phyloP scores from a whole-genome alignment of 2,113 vertebrate genomes.

The Grantiella picta region DNA sequence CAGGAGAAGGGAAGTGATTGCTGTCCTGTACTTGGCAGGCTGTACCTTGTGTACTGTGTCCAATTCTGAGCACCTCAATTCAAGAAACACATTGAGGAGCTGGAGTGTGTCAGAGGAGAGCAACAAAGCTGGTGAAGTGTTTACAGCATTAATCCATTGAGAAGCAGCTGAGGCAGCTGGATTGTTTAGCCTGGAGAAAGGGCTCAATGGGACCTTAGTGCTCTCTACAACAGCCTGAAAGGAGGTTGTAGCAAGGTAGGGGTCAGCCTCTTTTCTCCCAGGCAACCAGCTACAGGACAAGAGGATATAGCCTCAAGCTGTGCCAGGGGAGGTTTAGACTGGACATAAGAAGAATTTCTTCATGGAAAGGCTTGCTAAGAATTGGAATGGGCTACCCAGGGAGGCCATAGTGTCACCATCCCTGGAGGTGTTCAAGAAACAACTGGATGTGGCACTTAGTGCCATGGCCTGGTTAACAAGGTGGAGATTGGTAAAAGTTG shows the following conservation, averaged over 20 bases:
- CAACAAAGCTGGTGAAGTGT: neutral
- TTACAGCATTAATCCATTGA: neutral
- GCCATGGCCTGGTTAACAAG: neutral
- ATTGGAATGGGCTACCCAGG: neutral
- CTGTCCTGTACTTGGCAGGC: neutral
- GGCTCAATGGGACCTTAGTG: no score
- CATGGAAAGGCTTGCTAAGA: neutral
- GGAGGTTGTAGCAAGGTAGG: neutral
- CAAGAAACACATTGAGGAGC: neutral
- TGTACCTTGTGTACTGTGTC: neutral
- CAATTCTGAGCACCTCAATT: neutral
- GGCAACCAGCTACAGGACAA: neutral
- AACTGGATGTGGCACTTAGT: neutral
- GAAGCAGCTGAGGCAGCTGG: neutral
- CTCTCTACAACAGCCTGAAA: neutral
- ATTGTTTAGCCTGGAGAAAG: neutral
- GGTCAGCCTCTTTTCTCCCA: neutral
- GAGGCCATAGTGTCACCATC: neutral
- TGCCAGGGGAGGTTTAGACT: neutral
- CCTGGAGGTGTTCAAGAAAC: neutral
- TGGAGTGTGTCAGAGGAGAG: neutral
- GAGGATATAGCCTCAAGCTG: neutral
- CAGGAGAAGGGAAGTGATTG: neutral
- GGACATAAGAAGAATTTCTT: neutral
- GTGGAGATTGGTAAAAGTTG: neutral